These are phyloP conservation scores for Stigmatopora argus DNA, from an alignment of 2,113 vertebrate species.

Conservation along the genomic window DNA sequence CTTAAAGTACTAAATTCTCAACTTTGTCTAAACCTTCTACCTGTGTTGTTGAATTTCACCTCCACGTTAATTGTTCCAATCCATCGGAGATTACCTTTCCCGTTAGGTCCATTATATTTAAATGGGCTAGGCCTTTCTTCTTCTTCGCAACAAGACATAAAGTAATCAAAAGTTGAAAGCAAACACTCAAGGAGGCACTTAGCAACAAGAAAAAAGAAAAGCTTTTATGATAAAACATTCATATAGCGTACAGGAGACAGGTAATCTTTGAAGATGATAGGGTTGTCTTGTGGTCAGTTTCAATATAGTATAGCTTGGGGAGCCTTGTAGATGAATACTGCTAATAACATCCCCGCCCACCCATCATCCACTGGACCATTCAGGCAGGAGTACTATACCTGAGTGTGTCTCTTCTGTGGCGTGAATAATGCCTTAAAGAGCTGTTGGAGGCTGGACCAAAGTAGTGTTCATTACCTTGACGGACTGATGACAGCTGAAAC, in stretches of 20 bases:
- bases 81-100: constrained; percentile 51
- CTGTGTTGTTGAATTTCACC: constrained; percentile 38
- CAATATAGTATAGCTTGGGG: constrained; percentile 52
- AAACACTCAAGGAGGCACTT: constrained; percentile 74
- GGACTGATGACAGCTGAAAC: constrained; percentile 41
- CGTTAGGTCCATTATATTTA: constrained; percentile 67
- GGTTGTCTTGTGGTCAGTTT: constrained; percentile 70
- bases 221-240: constrained; percentile 80
- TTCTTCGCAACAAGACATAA: constrained; percentile 62
- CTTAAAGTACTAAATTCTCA: constrained; percentile 19
- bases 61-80: constrained; percentile 28
- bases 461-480: constrained; percentile 58
- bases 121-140: constrained; percentile 41
- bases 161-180: constrained; percentile 78
- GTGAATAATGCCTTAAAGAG: constrained; percentile 61
- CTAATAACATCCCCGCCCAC: constrained; percentile 60
- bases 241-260: constrained; percentile 70
- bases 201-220: constrained; percentile 75
- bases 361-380: constrained; percentile 46
- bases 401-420: constrained; percentile 53
- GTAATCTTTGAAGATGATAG: constrained; percentile 64
- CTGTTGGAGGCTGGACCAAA: constrained; percentile 56
- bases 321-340: constrained; percentile 56
- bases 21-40: constrained; percentile 42
- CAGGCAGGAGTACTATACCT: constrained; percentile 56